Evolutionary conservation across 2,113 vertebrate species (phyloP).

Genomic region (Glaucidium brasilianum): DNA sequence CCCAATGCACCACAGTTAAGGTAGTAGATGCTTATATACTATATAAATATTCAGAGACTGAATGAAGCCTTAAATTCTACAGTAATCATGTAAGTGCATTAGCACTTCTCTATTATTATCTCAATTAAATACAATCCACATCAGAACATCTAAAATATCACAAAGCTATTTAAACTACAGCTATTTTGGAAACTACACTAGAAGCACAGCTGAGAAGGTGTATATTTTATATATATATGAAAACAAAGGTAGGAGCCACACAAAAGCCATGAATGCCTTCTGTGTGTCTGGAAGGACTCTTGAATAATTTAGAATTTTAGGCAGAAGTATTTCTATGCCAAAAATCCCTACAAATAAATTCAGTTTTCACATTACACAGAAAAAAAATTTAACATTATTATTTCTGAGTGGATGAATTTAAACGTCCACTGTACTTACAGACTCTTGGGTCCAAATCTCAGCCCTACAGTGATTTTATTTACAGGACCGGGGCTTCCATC

Average conservation of each 20-base stretch:
- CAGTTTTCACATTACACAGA: neutral
- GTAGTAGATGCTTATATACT: neutral
- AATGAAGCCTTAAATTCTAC: neutral
- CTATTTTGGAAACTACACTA: neutral
- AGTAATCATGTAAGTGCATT: neutral
- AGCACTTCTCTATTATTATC: neutral
- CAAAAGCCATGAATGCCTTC: neutral
- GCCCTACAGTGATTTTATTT: neutral
- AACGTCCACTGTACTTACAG: neutral
- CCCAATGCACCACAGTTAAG: neutral
- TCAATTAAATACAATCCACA: neutral
- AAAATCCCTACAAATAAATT: neutral
- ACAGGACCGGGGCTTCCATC: neutral
- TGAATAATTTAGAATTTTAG: neutral
- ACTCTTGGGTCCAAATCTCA: neutral
- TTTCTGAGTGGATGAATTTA: neutral
- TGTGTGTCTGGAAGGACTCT: neutral
- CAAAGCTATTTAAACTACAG: neutral
- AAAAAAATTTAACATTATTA: neutral
- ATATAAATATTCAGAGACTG: neutral
- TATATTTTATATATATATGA: neutral
- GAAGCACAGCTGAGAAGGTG: neutral
- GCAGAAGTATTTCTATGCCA: neutral
- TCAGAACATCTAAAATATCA: constrained; percentile 1
- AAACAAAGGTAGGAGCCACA: neutral